A percentile compares a stretch with the other conserved stretches of the same genome.
Evolutionary conservation across 1,140 invertebrate genomes (phyloP).

Genomic region (Sarcophaga bullata): DNA sequence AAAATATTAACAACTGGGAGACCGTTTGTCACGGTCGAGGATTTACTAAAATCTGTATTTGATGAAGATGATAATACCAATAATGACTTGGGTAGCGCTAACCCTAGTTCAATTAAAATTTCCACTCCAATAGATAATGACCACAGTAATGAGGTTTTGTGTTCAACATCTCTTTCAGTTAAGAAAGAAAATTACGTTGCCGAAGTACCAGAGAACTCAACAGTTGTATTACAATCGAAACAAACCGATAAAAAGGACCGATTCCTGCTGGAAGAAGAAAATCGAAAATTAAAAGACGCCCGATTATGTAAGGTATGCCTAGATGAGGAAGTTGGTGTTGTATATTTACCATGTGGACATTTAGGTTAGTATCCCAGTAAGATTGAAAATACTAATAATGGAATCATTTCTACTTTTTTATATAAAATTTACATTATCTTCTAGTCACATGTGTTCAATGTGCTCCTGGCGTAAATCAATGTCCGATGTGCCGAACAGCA

Average conservation of each 20-base stretch:
- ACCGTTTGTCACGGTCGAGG: conserved; percentile 72
- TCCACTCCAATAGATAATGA: too few species aligned
- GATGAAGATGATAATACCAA: conserved; percentile 78
- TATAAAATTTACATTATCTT: too few species aligned
- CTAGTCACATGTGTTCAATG: conserved; percentile 85
- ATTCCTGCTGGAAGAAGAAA: conserved; percentile 79
- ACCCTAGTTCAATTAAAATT: too few species aligned
- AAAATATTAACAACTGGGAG: conserved; percentile 58
- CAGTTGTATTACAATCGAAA: too few species aligned
- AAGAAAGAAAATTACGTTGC: too few species aligned
- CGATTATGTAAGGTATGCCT: conserved; percentile 92
- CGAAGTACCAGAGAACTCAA: too few species aligned
- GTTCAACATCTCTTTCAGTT: too few species aligned
- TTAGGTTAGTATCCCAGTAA: conserved; percentile 69
- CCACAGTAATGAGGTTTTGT: too few species aligned
- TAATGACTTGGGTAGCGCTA: not conserved
- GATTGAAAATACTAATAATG: too few species aligned
- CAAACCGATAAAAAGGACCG: not conserved
- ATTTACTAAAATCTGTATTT: conserved; percentile 75
- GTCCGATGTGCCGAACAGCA: conserved; percentile 82
- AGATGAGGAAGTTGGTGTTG: conserved; percentile 86
- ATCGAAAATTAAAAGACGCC: conserved; percentile 83
- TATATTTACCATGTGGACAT: conserved; percentile 92
- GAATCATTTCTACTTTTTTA: conserved; percentile 12
- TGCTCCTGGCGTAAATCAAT: conserved; percentile 79